A percentile compares a stretch with the other conserved stretches of the same genome.
Conservation (phyloP, 2,888 invertebrate genomes). For the Myopa tessellatipennis region DNA sequence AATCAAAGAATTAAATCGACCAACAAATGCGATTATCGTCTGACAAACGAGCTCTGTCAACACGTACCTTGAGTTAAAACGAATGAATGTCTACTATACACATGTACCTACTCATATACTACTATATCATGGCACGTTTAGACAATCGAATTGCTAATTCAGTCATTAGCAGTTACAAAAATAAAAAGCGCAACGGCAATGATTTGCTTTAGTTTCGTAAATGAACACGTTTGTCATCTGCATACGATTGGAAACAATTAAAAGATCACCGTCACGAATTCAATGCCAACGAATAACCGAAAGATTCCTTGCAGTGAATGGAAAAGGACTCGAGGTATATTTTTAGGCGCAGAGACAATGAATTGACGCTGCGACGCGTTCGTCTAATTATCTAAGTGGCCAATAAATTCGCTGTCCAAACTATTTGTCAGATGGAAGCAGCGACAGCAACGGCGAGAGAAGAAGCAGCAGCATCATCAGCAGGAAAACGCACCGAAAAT, state of each 20-base stretch:
- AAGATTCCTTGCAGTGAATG: constrained; percentile 22
- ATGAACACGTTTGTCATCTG: constrained; percentile 45
- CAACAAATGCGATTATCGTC: background rate
- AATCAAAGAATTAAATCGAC: background rate
- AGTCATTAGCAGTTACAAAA: constrained; percentile 35
- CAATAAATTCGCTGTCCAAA: constrained; percentile 68
- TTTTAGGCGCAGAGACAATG: too few relatives aligned
- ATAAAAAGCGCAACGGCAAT: constrained; percentile 22
- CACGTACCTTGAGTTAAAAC: constrained; percentile 27
- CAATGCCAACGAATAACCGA: constrained; percentile 17
- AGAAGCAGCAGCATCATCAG: constrained; percentile 7
- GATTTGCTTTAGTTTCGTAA: background rate
- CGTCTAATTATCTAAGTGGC: constrained; percentile 66
- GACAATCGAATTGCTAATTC: constrained; percentile 16
- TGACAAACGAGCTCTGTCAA: constrained; percentile 46
- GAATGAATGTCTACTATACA: too few relatives aligned
- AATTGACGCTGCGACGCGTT: constrained; percentile 9
- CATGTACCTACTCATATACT: too few relatives aligned
- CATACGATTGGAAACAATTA: constrained; percentile 56
- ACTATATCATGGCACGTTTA: background rate
- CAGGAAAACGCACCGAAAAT: background rate
- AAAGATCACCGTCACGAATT: constrained; percentile 27
- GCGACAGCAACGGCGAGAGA: constrained; percentile 43
- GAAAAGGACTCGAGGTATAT: background rate
- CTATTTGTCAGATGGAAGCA: constrained; percentile 63